These are phyloP conservation scores for Drepanosiphum platanoidis DNA, from an alignment of 2,888 invertebrate genomes.

Conservation along the genomic window DNA sequence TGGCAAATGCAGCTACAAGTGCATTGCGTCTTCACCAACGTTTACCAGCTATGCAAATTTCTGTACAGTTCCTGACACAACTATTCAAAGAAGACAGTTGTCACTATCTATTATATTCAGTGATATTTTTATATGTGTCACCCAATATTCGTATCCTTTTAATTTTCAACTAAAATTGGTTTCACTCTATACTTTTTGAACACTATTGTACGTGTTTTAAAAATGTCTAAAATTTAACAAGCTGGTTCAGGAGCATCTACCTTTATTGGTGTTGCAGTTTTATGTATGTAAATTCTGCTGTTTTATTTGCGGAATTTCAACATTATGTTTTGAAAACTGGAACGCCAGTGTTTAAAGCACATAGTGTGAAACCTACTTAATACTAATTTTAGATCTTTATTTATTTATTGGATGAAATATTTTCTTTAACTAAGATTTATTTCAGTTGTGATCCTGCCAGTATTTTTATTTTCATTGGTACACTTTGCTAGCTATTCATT, in stretches of 20 bases:
- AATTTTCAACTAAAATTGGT: neutral
- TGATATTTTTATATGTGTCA: conserved; percentile 90
- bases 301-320: too few relatives aligned
- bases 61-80: conserved; percentile 81
- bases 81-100: conserved; percentile 91
- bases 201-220: too few relatives aligned
- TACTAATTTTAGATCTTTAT: conserved; percentile 1
- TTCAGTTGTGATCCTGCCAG: conserved; percentile 88
- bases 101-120: conserved; percentile 94
- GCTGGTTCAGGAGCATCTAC: too few relatives aligned
- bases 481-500: conserved; percentile 94
- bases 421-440: conserved; percentile 66
- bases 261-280: too few relatives aligned
- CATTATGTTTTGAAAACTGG: too few relatives aligned
- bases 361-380: neutral
- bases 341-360: too few relatives aligned
- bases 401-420: neutral
- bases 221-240: too few relatives aligned
- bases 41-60: conserved; percentile 84
- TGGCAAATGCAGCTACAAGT: conserved; percentile 94
- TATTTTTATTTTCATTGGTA: conserved; percentile 89
- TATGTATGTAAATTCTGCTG: too few relatives aligned
- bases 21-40: conserved; percentile 95
- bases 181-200: too few relatives aligned
- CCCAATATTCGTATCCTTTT: conserved; percentile 90